phyloP scores from a whole-genome alignment of 2,113 vertebrate species.

The Siniperca chuatsi region DNA sequence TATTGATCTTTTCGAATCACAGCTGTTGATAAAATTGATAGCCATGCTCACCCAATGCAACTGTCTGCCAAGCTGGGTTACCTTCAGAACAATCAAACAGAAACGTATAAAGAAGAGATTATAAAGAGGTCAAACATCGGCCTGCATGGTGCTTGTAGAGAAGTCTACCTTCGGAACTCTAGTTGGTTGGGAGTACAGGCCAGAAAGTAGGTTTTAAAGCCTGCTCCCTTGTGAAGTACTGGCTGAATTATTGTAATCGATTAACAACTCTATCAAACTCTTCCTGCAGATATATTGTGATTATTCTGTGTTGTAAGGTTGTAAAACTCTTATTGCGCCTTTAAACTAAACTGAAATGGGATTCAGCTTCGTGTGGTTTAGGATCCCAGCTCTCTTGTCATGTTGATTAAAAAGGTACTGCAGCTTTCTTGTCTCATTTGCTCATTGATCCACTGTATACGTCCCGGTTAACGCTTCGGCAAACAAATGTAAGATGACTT shows the following conservation, averaged over 20 bases:
- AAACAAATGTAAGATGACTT: background rate
- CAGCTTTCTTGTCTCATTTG: background rate
- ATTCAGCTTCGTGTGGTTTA: conserved; percentile 1
- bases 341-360: conserved; percentile 15
- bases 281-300: background rate
- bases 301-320: background rate
- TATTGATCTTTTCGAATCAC: background rate
- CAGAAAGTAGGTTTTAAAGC: background rate
- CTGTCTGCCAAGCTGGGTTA: background rate
- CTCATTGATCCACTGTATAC: background rate
- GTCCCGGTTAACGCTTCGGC: background rate
- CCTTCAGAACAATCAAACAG: background rate
- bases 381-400: background rate
- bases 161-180: background rate
- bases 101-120: background rate
- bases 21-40: background rate
- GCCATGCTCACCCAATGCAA: background rate
- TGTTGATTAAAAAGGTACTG: conserved; percentile 5
- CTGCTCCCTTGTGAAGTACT: background rate
- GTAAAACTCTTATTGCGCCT: conserved; percentile 14
- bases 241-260: conserved; percentile 6
- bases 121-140: too few species aligned
- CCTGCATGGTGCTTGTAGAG: background rate
- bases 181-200: background rate
- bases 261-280: background rate